phyloP scores from a whole-genome alignment of 2,797 vertebrate genomes.

The Lepus townsendii region DNA sequence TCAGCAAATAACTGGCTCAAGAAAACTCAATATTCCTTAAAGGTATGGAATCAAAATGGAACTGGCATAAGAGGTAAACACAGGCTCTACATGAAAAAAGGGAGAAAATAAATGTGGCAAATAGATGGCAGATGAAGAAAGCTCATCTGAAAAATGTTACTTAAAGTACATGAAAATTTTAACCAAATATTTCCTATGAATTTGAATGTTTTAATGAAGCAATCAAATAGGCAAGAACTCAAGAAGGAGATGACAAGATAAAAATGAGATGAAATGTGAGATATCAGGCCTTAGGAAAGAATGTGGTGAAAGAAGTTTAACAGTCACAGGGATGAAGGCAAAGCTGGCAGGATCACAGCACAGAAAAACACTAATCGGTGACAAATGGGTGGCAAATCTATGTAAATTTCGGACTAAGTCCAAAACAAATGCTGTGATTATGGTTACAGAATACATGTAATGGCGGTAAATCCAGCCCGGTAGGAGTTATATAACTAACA shows the following conservation, averaged over 20 bases:
- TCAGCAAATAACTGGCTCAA: slow-evolving; percentile 33
- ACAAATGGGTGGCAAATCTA: slow-evolving; percentile 40
- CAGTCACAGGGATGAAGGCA: neutral
- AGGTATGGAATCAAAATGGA: slow-evolving; percentile 8
- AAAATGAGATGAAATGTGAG: slow-evolving; percentile 10
- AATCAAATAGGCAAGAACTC: slow-evolving; percentile 30
- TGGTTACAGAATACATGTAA: slow-evolving; percentile 43
- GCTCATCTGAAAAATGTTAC: slow-evolving; percentile 3
- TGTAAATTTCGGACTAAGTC: slow-evolving; percentile 41
- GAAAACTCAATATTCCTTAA: slow-evolving; percentile 5
- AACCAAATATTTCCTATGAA: slow-evolving; percentile 30
- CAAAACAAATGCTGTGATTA: slow-evolving; percentile 47
- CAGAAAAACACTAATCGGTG: neutral
- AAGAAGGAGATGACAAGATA: slow-evolving; percentile 45
- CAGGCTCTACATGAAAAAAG: neutral
- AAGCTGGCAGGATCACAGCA: neutral
- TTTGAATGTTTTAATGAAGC: slow-evolving; percentile 53
- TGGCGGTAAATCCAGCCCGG: neutral
- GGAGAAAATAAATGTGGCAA: neutral
- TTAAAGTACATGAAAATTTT: neutral
- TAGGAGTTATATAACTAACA: slow-evolving; percentile 12
- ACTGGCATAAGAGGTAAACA: neutral
- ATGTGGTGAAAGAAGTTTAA: slow-evolving; percentile 45
- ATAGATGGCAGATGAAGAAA: neutral
- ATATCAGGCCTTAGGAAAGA: slow-evolving; percentile 6